Evolutionary conservation across 2,888 invertebrate species (phyloP).

Genomic region (Lasioglossum figueresi): DNA sequence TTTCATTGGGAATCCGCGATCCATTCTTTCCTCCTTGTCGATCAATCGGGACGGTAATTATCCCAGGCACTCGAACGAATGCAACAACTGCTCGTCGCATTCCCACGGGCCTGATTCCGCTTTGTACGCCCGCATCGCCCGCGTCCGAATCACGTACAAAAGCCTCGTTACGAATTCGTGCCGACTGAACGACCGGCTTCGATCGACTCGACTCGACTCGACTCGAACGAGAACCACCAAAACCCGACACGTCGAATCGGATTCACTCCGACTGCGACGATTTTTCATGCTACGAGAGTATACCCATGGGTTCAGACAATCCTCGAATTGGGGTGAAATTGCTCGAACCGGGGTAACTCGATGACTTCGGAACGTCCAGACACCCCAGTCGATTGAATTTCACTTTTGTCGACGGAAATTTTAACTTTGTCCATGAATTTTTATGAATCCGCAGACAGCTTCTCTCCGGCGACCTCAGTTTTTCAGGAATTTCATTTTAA

Average conservation of each 20-base stretch:
- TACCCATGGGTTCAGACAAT: not conserved
- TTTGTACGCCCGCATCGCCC: conserved; percentile 60
- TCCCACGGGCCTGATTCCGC: conserved; percentile 64
- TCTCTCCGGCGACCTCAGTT: not conserved
- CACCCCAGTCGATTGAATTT: not conserved
- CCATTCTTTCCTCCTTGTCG: conserved; percentile 59
- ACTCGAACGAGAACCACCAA: not conserved
- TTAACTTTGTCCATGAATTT: not conserved
- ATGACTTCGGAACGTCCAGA: not conserved
- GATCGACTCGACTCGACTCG: conserved; percentile 28
- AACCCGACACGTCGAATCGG: not conserved
- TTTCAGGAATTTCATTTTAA: not conserved
- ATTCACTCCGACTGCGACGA: not conserved
- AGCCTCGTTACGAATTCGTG: conserved; percentile 61
- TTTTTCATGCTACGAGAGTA: not conserved
- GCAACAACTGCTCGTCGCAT: conserved; percentile 30
- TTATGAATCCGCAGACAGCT: not conserved
- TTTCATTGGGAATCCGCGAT: conserved; percentile 33
- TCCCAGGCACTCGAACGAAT: conserved; percentile 46
- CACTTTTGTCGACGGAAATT: not conserved
- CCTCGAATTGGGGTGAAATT: not conserved
- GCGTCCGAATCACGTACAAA: conserved; percentile 60
- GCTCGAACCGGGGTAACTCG: not conserved
- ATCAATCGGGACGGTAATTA: conserved; percentile 49
- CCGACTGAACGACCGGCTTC: conserved; percentile 32